Evolutionary conservation across 2,797 vertebrate genomes (phyloP).

Genomic region (Gadopsis bispinosus): DNA sequence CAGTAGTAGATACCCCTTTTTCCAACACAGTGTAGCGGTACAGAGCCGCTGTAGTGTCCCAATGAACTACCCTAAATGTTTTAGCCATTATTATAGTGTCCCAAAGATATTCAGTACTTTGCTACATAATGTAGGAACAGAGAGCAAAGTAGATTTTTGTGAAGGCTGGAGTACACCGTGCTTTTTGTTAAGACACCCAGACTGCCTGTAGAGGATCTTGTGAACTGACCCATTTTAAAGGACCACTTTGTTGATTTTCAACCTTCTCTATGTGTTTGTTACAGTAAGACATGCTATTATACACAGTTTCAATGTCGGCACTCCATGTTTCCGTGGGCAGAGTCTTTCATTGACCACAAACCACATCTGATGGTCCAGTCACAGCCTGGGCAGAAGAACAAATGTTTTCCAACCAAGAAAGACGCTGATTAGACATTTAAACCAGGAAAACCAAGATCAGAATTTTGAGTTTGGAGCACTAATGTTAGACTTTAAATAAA

Average conservation of each 20-base stretch:
- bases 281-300: neutral
- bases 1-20: slow-evolving; percentile 16
- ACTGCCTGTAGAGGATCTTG: slow-evolving; percentile 14
- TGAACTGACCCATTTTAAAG: slow-evolving; percentile 17
- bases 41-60: slow-evolving; percentile 28
- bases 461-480: neutral
- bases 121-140: slow-evolving; percentile 1
- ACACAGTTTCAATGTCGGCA: neutral
- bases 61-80: slow-evolving; percentile 3
- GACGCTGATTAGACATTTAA: neutral
- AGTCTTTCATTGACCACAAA: slow-evolving; percentile 18
- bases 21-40: slow-evolving; percentile 9
- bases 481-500: neutral
- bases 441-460: neutral
- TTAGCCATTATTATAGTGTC: slow-evolving; percentile 10
- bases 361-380: slow-evolving; percentile 27
- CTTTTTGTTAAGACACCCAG: slow-evolving; percentile 24
- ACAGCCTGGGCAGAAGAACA: slow-evolving; percentile 10
- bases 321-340: slow-evolving; percentile 9
- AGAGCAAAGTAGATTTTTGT: neutral
- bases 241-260: slow-evolving; percentile 44
- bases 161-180: neutral
- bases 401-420: neutral
- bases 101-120: neutral
- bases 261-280: slow-evolving; percentile 7